Base-by-base conservation (phyloP, 2,888 invertebrate genomes). In the Cenopis cana region DNA sequence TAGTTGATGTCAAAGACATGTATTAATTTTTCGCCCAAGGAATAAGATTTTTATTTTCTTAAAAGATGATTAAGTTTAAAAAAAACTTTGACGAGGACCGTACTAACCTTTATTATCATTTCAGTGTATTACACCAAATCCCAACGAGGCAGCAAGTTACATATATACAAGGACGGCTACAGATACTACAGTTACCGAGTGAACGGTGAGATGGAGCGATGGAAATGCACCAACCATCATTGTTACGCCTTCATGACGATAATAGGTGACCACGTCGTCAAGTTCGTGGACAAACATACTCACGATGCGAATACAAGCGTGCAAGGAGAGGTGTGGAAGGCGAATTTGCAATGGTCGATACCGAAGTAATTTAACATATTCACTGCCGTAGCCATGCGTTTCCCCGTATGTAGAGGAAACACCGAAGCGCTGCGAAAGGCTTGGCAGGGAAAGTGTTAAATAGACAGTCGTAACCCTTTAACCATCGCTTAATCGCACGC, bases 171-270 rank as follows among this genome's bases (percentile, higher is more conserved):
- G 9, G 46, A 69, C 17, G 73, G 75, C 46, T 75, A 62, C 69
- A 75, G 72, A 8, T 74, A 72, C 65, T 75, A 72, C 64, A 54
- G 54, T 17, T 71, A 61, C 49, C 66, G 70, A 10, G 66, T 66
- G 41, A 69, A 54, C 4, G 66, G 70, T 12, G 24, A 6, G 14
- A 69, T 52, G 56, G 57, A 61, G 67, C 52, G 70, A 12, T 66
- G 70, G 66, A 72, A 72, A 50, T 68, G 68, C 41, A 65, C 72
- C 60, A 72, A 73, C 46, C 61, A 67, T 41, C 61, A 61, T 17
- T 71, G 61, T 24, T 12, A 46, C 24, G 73, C 56, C 2, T 71
- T 66, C 33, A 17, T 67, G 59, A 60, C 17, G 14, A 56, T 70
- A 20, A 17, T 70, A 3, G 59, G 54, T 5, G 52, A 46, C 12